phyloP scores from a whole-genome alignment of 2,888 invertebrate genomes.

The Sepiola atlantica region DNA sequence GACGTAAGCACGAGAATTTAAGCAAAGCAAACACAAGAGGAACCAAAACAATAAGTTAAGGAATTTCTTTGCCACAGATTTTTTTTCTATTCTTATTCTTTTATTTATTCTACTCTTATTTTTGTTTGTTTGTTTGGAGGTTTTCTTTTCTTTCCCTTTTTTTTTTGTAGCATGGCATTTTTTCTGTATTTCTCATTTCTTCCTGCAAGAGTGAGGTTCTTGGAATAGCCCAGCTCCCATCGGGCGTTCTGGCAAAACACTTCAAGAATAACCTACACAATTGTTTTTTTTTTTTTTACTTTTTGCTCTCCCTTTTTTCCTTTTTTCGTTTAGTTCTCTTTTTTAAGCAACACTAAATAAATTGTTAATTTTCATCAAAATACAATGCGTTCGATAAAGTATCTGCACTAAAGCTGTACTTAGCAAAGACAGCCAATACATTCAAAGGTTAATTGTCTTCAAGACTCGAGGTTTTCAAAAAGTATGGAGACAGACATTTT shows the following conservation, averaged over 20 bases:
- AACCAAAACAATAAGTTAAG: not conserved
- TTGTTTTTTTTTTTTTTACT: not conserved
- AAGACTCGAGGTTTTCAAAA: too few relatives aligned
- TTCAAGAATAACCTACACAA: not conserved
- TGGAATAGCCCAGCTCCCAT: constrained; percentile 16
- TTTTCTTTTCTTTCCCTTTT: not conserved
- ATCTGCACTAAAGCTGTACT: too few relatives aligned
- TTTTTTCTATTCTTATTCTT: not conserved
- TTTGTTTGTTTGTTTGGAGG: not conserved
- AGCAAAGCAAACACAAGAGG: not conserved
- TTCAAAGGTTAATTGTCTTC: too few relatives aligned
- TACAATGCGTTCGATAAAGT: too few relatives aligned
- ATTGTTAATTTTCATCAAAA: too few relatives aligned
- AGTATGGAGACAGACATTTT: too few relatives aligned
- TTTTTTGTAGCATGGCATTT: not conserved
- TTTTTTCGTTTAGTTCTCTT: too few relatives aligned
- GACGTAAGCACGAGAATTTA: not conserved
- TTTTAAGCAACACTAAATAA: too few relatives aligned
- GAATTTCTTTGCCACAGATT: not conserved
- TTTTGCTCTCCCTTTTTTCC: not conserved
- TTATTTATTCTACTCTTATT: too few relatives aligned
- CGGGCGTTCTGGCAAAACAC: not conserved
- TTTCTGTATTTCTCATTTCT: constrained; percentile 32
- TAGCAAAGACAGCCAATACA: too few relatives aligned
- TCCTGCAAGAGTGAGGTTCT: not conserved